phyloP scores from a whole-genome alignment of 2,888 invertebrate genomes.

The Sarcophaga subvicina region DNA sequence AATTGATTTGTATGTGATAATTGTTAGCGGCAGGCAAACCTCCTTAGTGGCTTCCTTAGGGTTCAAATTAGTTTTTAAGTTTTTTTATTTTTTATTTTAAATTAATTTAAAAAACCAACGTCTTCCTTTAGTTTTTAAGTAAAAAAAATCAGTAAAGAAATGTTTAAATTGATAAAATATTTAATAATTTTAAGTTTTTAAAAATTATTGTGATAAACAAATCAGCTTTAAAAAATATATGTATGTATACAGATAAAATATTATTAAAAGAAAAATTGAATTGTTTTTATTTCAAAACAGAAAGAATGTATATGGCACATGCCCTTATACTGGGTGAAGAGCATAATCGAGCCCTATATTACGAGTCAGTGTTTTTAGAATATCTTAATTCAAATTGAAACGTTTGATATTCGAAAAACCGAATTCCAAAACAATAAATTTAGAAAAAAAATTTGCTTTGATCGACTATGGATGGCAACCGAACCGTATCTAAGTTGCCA shows the following conservation, averaged over 20 bases:
- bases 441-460: no score
- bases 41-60: slow-evolving; percentile 35
- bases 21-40: slow-evolving; percentile 62
- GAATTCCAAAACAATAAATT: no score
- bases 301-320: no score
- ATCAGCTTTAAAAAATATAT: slow-evolving; percentile 66
- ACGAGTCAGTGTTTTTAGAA: no score
- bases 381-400: no score
- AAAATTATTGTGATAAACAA: slow-evolving; percentile 74
- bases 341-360: no score
- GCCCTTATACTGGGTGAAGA: no score
- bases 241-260: slow-evolving; percentile 31
- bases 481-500: no score
- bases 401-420: no score
- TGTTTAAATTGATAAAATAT: slow-evolving; percentile 34
- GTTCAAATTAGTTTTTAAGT: slow-evolving; percentile 68
- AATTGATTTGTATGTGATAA: slow-evolving; percentile 67
- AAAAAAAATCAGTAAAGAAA: slow-evolving; percentile 41
- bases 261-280: slow-evolving; percentile 47
- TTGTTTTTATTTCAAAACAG: slow-evolving; percentile 59
- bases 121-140: slow-evolving; percentile 71
- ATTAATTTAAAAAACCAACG: slow-evolving; percentile 25
- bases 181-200: slow-evolving; percentile 40
- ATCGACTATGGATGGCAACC: no score
- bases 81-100: neutral